Conservation (phyloP, 2,888 invertebrate species). For the Lasius fuliginosus region DNA sequence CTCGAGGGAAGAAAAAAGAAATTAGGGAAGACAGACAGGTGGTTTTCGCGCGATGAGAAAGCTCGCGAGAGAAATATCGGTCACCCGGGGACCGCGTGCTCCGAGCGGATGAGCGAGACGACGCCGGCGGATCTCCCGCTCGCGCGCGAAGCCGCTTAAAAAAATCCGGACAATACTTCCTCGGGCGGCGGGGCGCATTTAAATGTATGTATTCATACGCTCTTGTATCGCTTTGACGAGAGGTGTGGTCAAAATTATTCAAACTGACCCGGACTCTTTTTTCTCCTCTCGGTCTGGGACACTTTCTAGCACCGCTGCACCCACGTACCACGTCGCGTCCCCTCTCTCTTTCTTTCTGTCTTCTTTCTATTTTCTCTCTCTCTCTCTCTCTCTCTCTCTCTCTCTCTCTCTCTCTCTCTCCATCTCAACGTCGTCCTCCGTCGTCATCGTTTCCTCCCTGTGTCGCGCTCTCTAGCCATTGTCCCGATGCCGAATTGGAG, state of each 20-base stretch:
- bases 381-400: conserved; percentile 38
- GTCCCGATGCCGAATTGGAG: conserved; percentile 75
- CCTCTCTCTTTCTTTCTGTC: background rate
- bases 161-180: conserved; percentile 84
- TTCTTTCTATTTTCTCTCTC: conserved; percentile 12
- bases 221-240: conserved; percentile 85
- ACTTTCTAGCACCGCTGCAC: conserved; percentile 84
- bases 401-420: conserved; percentile 48
- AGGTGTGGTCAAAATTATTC: conserved; percentile 87
- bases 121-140: conserved; percentile 17
- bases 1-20: conserved; percentile 33
- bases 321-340: conserved; percentile 75
- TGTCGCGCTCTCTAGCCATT: conserved; percentile 68
- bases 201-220: conserved; percentile 86
- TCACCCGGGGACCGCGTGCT: conserved; percentile 64
- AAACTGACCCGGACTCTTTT: conserved; percentile 86
- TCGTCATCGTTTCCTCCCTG: conserved; percentile 33
- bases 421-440: conserved; percentile 38
- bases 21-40: conserved; percentile 48
- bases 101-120: conserved; percentile 19
- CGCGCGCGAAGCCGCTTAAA: conserved; percentile 74
- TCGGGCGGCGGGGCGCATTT: conserved; percentile 82
- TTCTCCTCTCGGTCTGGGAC: conserved; percentile 81
- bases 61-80: conserved; percentile 67
- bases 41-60: conserved; percentile 44